Evolutionary conservation across 2,888 invertebrate genomes (phyloP), one percentile per base, ranked within the genome.

Genomic region (Perdita meconis): DNA sequence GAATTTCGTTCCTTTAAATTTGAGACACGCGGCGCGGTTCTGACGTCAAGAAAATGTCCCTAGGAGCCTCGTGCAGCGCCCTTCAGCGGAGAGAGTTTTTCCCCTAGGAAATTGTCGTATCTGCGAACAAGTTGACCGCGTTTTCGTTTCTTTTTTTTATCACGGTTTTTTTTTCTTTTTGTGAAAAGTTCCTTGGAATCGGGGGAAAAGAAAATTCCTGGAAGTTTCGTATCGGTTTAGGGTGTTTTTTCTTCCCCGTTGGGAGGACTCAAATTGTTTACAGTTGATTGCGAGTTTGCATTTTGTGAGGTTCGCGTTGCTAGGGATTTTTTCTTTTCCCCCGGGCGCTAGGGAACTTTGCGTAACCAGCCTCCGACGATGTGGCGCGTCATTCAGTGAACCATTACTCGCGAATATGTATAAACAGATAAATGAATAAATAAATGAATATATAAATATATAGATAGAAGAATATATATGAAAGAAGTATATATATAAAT

Each of bases 401-500:
- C 55, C 53, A 65, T 69, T 73, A 64, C 67, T 69, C 72, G 72
- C 75, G 78, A 78, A 69, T 70, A 81, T 80, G 67, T 80, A 84
- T 84, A 70, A 75, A 78, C 59, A 75, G 63, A 78, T 71, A 70
- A 69, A 80, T 55, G 64, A 42, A 82, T 68, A 66, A 67, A 73
- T 78, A 78, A 73, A 77, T 81, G 80, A 75, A 78, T 70, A 75
- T 71, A 81, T 83, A 79, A 68, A 81, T 79, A 83, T 70, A 83
- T 80, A 79, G 69, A 80, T 72, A 78, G 50, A 73, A 51, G 64
- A 75, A 73, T 38, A 56, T 61, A 75, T 51, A 75, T 47, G 60
- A 81, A 75, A 72, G 55, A 75, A 26, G 68, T 42, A 59, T 40
- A 63, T 51, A 78, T 53, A 67, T 68, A 76, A 13, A 75, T 76